A percentile compares a stretch with the other conserved stretches of the same genome.
phyloP scores from a whole-genome alignment of 2,113 vertebrate species.

The Accipiter virgatus region DNA sequence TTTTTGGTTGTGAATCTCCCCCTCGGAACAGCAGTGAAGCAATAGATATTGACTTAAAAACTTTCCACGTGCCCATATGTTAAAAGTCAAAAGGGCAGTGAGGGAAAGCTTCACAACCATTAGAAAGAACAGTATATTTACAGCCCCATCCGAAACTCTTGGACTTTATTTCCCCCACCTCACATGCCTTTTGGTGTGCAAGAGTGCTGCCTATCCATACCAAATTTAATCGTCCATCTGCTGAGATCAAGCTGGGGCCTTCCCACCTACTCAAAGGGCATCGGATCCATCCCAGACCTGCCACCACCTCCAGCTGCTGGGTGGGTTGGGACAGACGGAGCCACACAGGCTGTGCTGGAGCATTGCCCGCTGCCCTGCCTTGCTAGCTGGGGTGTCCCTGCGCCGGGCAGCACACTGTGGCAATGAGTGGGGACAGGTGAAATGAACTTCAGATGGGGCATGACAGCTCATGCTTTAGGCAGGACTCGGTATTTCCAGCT shows the following conservation, averaged over 20 bases:
- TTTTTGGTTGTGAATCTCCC: neutral
- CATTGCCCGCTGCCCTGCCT: neutral
- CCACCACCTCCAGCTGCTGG: neutral
- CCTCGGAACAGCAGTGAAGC: neutral
- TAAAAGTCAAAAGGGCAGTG: neutral
- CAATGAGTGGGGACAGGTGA: neutral
- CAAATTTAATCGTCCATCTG: neutral
- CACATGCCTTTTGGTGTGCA: neutral
- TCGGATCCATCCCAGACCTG: neutral
- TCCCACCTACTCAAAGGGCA: neutral
- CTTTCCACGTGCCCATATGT: neutral
- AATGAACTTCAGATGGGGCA: neutral
- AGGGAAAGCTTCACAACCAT: neutral
- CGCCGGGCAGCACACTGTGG: fast-evolving
- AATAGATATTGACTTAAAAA: neutral
- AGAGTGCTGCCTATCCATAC: neutral
- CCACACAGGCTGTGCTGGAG: neutral
- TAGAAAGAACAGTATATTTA: neutral
- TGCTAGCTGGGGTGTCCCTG: neutral
- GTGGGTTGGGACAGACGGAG: neutral
- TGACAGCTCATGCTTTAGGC: neutral
- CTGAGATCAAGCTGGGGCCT: neutral
- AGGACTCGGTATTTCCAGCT: neutral
- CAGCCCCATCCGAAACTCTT: neutral
- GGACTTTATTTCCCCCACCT: neutral